Conservation (phyloP, 2,797 vertebrate genomes). For the Darevskia nairensis region DNA sequence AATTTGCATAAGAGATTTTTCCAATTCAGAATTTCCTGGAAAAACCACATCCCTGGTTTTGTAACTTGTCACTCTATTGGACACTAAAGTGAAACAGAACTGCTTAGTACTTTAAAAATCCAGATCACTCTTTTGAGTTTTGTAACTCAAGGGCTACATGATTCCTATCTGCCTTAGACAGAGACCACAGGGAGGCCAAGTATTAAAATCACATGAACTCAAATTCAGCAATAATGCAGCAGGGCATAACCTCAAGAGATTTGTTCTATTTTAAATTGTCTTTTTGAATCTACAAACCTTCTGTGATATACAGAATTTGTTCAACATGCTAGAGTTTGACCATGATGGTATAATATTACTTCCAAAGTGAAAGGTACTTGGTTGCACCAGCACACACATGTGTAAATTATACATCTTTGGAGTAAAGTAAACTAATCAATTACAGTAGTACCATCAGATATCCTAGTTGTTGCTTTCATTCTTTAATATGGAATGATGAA, state of each 20-base stretch:
- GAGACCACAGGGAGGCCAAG: neutral
- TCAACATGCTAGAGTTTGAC: neutral
- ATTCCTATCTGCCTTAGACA: neutral
- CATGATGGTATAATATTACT: neutral
- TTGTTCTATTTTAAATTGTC: neutral
- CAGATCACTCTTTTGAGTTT: neutral
- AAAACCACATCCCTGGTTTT: too few species aligned
- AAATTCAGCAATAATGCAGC: neutral
- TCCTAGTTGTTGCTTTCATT: neutral
- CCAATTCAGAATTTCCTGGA: too few species aligned
- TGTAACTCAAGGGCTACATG: neutral
- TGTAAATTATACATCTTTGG: neutral
- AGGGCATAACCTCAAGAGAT: neutral
- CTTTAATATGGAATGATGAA: neutral
- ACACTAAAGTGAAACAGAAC: too few species aligned
- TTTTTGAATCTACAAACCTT: neutral
- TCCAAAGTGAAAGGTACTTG: neutral
- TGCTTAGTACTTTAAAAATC: neutral
- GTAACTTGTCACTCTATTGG: too few species aligned
- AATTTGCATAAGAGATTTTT: too few species aligned
- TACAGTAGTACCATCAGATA: neutral
- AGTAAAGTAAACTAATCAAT: neutral
- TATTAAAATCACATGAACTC: neutral
- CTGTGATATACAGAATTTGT: neutral
- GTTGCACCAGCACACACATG: neutral